Evolutionary conservation across 2,888 invertebrate genomes (phyloP).

Genomic region (Archips xylosteana): DNA sequence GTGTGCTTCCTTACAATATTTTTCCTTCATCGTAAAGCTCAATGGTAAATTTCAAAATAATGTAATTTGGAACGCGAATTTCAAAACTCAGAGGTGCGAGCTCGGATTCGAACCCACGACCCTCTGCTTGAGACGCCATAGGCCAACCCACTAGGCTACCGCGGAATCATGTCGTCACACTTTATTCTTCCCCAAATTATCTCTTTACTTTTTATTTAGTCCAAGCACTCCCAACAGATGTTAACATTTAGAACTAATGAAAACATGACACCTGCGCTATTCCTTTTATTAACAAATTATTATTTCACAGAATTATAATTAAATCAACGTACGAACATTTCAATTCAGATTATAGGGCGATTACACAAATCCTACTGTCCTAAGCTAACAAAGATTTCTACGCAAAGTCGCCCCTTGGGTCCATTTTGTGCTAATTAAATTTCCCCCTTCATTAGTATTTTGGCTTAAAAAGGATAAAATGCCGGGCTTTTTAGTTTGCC

Average conservation of each 20-base stretch:
- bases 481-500: slow-evolving; percentile 25
- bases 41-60: too few relatives aligned
- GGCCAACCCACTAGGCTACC: too few relatives aligned
- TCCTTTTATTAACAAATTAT: background rate
- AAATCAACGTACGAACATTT: slow-evolving; percentile 20
- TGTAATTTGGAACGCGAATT: too few relatives aligned
- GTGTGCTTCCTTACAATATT: too few relatives aligned
- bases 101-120: too few relatives aligned
- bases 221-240: background rate
- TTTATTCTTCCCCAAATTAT: too few relatives aligned
- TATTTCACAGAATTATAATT: background rate
- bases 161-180: too few relatives aligned
- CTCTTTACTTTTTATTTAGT: too few relatives aligned
- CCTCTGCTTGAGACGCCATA: too few relatives aligned
- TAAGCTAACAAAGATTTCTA: slow-evolving; percentile 28
- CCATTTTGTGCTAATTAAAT: slow-evolving; percentile 38
- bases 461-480: slow-evolving; percentile 22
- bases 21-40: too few relatives aligned
- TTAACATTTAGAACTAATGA: background rate
- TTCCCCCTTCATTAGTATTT: slow-evolving; percentile 33
- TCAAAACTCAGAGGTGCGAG: too few relatives aligned
- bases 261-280: too few relatives aligned
- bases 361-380: slow-evolving; percentile 34
- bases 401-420: slow-evolving; percentile 14
- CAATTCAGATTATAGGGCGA: slow-evolving; percentile 24